A percentile compares a stretch with the other conserved stretches of the same genome.
These are phyloP conservation scores for Baccha elongata DNA, from an alignment of 2,888 invertebrate species.

Conservation along the genomic window DNA sequence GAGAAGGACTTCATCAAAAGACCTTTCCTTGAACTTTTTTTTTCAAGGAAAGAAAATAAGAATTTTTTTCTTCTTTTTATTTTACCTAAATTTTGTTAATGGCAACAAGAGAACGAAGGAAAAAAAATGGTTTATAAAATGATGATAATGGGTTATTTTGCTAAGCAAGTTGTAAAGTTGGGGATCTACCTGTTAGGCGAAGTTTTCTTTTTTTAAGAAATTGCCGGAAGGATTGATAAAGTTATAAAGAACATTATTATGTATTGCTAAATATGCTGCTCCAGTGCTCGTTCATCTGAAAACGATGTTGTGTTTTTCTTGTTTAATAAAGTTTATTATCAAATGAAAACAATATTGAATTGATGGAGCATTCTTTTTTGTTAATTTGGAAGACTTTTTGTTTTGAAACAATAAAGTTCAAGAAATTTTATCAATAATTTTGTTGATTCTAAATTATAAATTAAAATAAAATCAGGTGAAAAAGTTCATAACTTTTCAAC, in stretches of 20 bases:
- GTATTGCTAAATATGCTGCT: not conserved
- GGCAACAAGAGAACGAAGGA: not conserved
- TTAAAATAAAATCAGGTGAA: too few relatives aligned
- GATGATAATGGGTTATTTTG: constrained; percentile 2
- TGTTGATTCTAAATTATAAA: too few relatives aligned
- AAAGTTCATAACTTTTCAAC: too few relatives aligned
- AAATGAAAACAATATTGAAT: not conserved
- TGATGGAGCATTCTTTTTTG: not conserved
- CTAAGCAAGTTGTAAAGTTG: not conserved
- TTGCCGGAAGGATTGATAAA: not conserved
- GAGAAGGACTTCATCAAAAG: not conserved
- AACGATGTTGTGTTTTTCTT: not conserved
- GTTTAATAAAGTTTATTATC: not conserved
- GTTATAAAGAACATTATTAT: not conserved
- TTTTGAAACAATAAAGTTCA: too few relatives aligned
- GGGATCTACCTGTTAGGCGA: not conserved
- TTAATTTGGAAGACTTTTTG: not conserved
- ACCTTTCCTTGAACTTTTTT: not conserved
- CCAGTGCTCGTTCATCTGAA: too few relatives aligned
- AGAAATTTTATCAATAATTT: too few relatives aligned
- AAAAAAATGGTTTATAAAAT: not conserved
- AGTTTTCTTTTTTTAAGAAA: not conserved
- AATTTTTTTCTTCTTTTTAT: not conserved
- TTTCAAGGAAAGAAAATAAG: not conserved
- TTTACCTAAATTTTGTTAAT: not conserved